Evolutionary conservation across 2,888 invertebrate species (phyloP).

Genomic region (Drosophila formosana): DNA sequence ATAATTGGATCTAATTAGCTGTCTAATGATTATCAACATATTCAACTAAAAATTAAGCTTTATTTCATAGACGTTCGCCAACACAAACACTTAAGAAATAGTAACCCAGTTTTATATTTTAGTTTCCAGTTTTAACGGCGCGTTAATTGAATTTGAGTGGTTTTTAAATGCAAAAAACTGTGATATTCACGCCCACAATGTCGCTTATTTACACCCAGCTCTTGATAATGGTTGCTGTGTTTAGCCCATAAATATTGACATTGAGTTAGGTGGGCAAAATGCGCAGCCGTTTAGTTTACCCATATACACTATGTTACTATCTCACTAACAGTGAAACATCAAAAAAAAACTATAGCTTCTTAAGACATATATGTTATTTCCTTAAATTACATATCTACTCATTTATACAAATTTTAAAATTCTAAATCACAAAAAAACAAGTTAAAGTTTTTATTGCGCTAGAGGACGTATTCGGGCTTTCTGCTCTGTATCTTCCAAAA

Average conservation of each 20-base stretch:
- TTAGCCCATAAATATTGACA: conserved; percentile 64
- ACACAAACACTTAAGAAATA: conserved; percentile 21
- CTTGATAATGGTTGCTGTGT: conserved; percentile 34
- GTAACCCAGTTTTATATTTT: conserved; percentile 49
- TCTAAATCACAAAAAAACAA: too few species aligned
- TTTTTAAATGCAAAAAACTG: conserved; percentile 14
- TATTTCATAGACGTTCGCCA: conserved; percentile 25
- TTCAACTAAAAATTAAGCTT: neutral
- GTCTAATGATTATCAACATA: neutral
- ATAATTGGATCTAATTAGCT: conserved; percentile 13
- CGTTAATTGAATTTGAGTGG: conserved; percentile 63
- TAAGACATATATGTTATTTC: too few species aligned
- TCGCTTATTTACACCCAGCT: conserved; percentile 34
- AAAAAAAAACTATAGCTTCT: neutral
- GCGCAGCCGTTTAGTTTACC: conserved; percentile 53
- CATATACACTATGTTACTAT: conserved; percentile 1
- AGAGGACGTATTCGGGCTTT: too few species aligned
- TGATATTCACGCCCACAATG: conserved; percentile 59
- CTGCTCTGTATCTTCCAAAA: too few species aligned
- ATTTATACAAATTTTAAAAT: too few species aligned
- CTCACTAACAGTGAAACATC: neutral
- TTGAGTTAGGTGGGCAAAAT: conserved; percentile 65
- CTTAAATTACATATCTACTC: too few species aligned
- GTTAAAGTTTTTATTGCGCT: too few species aligned
- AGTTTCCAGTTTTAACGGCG: conserved; percentile 50